Base-by-base conservation (phyloP, 2,888 invertebrate genomes). In the Dryobota labecula region DNA sequence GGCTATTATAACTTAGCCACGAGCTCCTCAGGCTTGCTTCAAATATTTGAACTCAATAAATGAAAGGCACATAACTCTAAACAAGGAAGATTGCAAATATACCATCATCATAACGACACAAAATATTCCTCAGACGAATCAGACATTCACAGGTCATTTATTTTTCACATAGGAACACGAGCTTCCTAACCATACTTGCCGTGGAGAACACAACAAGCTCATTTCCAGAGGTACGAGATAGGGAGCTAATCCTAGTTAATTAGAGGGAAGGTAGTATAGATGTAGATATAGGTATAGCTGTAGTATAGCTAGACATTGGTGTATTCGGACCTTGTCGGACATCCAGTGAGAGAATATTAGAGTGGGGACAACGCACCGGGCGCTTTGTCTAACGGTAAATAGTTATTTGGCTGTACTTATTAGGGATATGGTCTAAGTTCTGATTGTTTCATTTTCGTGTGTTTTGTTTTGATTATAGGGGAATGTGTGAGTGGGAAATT, bases 191-290 rank as follows among this genome's bases (percentile, higher is more conserved):
- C 64, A 45, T 41, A 38, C 38, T 24, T 20, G 64, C 24, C 41
- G 69, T 60, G 65, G 65, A 62, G 73, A 73, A 86, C 84, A 88
- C 80, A 87, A 85, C 88, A 86, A 86, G 84, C 87, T 87, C 86
- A 86, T 90, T 89, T 83, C 84, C 71, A 75, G 76, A 64, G 79
- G 70, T 80, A 80, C 83, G 85, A 88, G 87, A 88, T 88, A 89
- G 87, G 89, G 89, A 89, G 89, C 88, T 92, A 92, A 93, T 92
- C 92, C 91, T 80, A 83, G 90, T 91, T 92, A 92, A 92, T 92
- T 90, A 91, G 89, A 87, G 82, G 80, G 75, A 57, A 53, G 41
- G 57, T 57, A 15, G 57, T 51, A 51, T 56, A 15, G 36, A 36
- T 38, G 27, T 64, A 53, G 9, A 18, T 33, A 36, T 73, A 45